Conservation (phyloP, 2,888 invertebrate species). For the Idaea aversata region DNA sequence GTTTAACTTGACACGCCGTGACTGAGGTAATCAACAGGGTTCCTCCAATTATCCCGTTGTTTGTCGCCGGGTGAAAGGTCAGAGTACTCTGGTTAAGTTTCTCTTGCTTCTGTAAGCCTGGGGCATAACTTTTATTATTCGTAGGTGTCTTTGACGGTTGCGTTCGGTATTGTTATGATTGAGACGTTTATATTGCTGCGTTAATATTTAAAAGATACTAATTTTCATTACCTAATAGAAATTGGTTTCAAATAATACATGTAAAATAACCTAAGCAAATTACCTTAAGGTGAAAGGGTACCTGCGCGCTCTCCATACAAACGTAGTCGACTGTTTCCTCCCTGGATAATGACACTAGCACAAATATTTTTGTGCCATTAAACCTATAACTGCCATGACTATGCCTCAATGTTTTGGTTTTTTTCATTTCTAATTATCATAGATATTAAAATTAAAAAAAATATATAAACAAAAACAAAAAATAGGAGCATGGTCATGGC, state of each 20-base stretch:
- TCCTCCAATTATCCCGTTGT: conserved; percentile 4
- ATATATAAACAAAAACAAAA: too few species aligned
- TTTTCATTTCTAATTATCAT: too few species aligned
- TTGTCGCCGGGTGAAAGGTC: conserved; percentile 30
- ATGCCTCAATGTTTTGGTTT: too few species aligned
- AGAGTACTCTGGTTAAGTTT: conserved; percentile 48
- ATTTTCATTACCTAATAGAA: conserved; percentile 11
- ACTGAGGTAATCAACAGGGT: conserved; percentile 24
- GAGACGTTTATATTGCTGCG: conserved; percentile 42
- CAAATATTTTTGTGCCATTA: too few species aligned
- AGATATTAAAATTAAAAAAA: too few species aligned
- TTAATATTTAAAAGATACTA: conserved; percentile 18
- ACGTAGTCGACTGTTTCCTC: too few species aligned
- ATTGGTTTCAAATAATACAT: neutral
- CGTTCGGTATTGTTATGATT: conserved; percentile 16
- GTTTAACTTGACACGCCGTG: conserved; percentile 36
- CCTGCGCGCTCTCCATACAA: too few species aligned
- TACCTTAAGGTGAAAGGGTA: neutral
- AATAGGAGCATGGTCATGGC: too few species aligned
- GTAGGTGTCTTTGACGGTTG: conserved; percentile 53
- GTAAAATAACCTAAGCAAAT: neutral
- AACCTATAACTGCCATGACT: too few species aligned
- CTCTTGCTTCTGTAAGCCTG: conserved; percentile 63
- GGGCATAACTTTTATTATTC: conserved; percentile 53
- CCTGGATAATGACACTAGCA: too few species aligned